Evolutionary conservation across 2,888 invertebrate species (phyloP), one percentile per base, ranked within the genome.

Genomic region (Flabesymbios commensalis): DNA sequence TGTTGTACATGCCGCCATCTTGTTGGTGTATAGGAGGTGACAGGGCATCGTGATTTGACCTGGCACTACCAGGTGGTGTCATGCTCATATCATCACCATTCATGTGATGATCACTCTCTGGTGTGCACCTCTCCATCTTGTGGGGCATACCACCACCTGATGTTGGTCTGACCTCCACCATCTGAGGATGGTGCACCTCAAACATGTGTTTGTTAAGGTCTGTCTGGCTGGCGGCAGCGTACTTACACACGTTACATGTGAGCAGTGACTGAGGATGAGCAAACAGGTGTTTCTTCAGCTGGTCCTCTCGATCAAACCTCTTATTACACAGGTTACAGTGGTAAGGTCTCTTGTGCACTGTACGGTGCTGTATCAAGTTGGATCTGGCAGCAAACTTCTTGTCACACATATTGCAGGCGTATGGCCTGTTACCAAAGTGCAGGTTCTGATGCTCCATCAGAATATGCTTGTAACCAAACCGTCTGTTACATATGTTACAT

Each of bases 401-500:
- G 63, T 76, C 75, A 59, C 77, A 77, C 59, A 74, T 58, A n/a
- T 62, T 73, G 49, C 77, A 77, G 22, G 75, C 75, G 56, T 77
- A 77, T 1, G 77, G 77, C 43, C 75, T 72, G 43, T 76, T 75
- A 17, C 77, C 77, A 63, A 73, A 77, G 66, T 77, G 77, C 26
- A 77, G 72, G 57, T 77, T 77, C 65, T 77, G 77, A 53, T 77
- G 77, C 59, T 77, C 77, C 66, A 76, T 63, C 57, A 77, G 59
- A 45, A 76, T 77, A 64, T 77, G 76, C 64, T 77, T 77, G 68
- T 77, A 77, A 29, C 77, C 77, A 56, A 77, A 77, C 29, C 75
- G 64, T 17, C 70, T 39, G 47, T 70, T 61, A 43, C 70, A 70
- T 43, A 70, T 70, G 56, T 68, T 70, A 53, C 70, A 70, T 57